Percentiles rank a stretch among this genome's conserved stretches.
These are phyloP conservation scores for Empis livida DNA, from an alignment of 2,888 invertebrate species.

Conservation along the genomic window DNA sequence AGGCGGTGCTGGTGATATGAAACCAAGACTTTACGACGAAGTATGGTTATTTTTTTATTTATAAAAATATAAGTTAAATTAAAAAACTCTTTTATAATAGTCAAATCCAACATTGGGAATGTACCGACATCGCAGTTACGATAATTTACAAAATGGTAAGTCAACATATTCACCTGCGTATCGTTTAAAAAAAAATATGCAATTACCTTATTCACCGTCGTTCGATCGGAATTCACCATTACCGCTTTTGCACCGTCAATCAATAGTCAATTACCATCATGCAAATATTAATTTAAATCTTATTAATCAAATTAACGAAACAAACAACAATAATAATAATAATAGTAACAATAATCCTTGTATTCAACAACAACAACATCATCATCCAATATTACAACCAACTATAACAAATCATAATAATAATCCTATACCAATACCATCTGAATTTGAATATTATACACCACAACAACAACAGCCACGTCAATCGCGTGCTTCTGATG, in stretches of 20 bases:
- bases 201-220: conserved; percentile 33
- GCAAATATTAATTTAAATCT: no score
- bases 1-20: conserved; percentile 36
- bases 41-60: conserved; percentile 18
- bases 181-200: conserved; percentile 27
- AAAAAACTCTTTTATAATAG: conserved; percentile 15
- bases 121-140: conserved; percentile 34
- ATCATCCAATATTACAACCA: not conserved
- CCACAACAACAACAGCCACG: conserved; percentile 23
- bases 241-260: conserved; percentile 30
- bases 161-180: conserved; percentile 28
- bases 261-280: not conserved
- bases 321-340: conserved; percentile 7
- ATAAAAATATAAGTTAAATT: not conserved
- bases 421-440: conserved; percentile 30
- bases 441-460: conserved; percentile 34
- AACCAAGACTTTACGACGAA: conserved; percentile 32
- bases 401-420: conserved; percentile 20
- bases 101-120: conserved; percentile 34
- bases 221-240: conserved; percentile 34
- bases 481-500: conserved; percentile 21
- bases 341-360: conserved; percentile 8
- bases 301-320: no score
- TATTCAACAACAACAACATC: conserved; percentile 18
- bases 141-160: conserved; percentile 38